A percentile compares a stretch with the other conserved stretches of the same genome.
phyloP scores from a whole-genome alignment of 37 sponge, comb jelly and placozoan species.

The Geodia barretti region DNA sequence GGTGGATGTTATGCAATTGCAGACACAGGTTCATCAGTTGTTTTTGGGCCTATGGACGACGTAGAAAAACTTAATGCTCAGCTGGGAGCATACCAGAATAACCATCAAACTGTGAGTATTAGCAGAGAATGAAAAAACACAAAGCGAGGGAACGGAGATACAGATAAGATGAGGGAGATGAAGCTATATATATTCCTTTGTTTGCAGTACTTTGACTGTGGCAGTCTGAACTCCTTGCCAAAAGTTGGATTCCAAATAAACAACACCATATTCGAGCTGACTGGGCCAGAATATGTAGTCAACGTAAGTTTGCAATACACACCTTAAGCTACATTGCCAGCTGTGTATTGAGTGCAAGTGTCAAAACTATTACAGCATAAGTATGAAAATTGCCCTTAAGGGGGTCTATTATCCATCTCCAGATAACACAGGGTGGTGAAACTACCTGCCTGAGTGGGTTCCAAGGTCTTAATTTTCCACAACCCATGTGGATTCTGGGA shows the following conservation, averaged over 20 bases:
- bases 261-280: constrained; percentile 48
- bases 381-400: no score
- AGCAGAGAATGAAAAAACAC: no score
- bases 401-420: no score
- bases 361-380: no score
- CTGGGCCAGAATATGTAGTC: constrained; percentile 70
- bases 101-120: not conserved
- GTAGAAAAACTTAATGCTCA: constrained; percentile 53
- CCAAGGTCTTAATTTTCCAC: constrained; percentile 76
- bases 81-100: constrained; percentile 73
- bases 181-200: no score
- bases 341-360: no score
- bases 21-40: constrained; percentile 96
- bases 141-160: no score
- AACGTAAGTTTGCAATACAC: constrained; percentile 55
- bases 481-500: constrained; percentile 89
- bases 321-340: no score
- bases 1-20: constrained; percentile 92
- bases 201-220: constrained; percentile 81
- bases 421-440: not conserved
- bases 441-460: constrained; percentile 84
- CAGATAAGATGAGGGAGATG: no score
- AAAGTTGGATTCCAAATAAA: constrained; percentile 61
- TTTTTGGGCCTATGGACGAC: constrained; percentile 86
- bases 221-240: constrained; percentile 68